phyloP scores from a whole-genome alignment of 2,113 vertebrate species.

The Steatornis caripensis region DNA sequence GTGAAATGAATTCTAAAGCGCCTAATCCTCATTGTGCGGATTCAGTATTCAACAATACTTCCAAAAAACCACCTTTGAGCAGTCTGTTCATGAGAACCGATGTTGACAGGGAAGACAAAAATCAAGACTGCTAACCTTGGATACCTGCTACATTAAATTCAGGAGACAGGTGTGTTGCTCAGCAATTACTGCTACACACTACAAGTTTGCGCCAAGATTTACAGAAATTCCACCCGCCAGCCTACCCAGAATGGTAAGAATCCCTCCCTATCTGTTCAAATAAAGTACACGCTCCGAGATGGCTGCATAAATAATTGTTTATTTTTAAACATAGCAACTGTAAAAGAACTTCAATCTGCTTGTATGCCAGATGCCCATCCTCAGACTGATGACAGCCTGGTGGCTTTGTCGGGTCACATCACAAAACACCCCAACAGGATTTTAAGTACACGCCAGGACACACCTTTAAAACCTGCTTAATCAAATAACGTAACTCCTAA shows the following conservation, averaged over 20 bases:
- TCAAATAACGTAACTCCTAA: neutral
- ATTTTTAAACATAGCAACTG: neutral
- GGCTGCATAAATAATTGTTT: neutral
- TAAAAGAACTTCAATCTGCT: neutral
- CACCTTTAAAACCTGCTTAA: slow-evolving; percentile 1
- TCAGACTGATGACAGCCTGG: neutral
- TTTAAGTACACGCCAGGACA: neutral
- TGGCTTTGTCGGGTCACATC: neutral
- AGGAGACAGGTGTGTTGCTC: neutral
- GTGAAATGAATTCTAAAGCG: slow-evolving; percentile 41
- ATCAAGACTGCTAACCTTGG: neutral
- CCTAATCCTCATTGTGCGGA: neutral
- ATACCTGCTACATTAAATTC: neutral
- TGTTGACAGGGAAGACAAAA: slow-evolving; percentile 10
- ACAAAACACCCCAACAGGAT: neutral
- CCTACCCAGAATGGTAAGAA: neutral
- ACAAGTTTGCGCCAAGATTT: neutral
- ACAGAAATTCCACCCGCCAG: neutral
- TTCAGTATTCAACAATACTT: neutral
- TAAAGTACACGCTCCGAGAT: accelerated
- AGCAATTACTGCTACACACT: neutral
- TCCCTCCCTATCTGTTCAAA: neutral
- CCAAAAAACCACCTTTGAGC: neutral
- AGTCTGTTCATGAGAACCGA: neutral
- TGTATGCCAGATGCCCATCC: accelerated